Conservation (phyloP, 1,140 invertebrate species). For the Agrypnia vestita region DNA sequence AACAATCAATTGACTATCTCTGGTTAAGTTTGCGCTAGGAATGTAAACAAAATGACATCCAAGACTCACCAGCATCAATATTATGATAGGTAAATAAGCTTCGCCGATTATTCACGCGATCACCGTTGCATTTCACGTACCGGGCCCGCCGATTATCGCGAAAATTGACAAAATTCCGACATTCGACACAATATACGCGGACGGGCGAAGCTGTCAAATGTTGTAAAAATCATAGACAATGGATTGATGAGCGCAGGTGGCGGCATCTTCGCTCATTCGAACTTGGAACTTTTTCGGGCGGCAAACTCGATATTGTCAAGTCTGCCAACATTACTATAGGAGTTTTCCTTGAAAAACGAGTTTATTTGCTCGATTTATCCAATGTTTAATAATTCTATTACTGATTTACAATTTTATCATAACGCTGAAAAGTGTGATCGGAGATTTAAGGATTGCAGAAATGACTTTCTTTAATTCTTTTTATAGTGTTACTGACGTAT, state of each 20-base stretch:
- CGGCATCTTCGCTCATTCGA: slow-evolving; percentile 34
- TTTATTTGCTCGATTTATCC: not conserved
- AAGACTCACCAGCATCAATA: slow-evolving; percentile 46
- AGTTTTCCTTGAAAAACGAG: not conserved
- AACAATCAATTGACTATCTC: slow-evolving; percentile 45
- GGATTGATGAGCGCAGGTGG: slow-evolving; percentile 49
- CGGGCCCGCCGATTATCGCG: slow-evolving; percentile 17
- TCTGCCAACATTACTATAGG: not conserved
- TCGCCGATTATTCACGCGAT: slow-evolving; percentile 6
- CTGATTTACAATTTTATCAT: no score
- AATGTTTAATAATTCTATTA: no score
- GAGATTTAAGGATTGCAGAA: no score
- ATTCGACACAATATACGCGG: slow-evolving; percentile 26
- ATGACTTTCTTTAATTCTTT: no score
- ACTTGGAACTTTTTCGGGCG: slow-evolving; percentile 28
- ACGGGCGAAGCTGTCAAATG: slow-evolving; percentile 47
- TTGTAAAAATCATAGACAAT: slow-evolving; percentile 54
- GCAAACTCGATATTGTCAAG: slow-evolving; percentile 16
- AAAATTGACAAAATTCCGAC: slow-evolving; percentile 5
- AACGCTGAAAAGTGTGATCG: not conserved
- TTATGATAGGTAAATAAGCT: slow-evolving; percentile 32
- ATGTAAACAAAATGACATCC: slow-evolving; percentile 2
- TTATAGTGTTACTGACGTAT: no score
- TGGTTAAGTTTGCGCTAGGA: slow-evolving; percentile 13
- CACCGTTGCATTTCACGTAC: slow-evolving; percentile 16